Evolutionary conservation across 2,797 vertebrate species (phyloP), one percentile per base, ranked within the genome.

Genomic region (Sebastiscus tertius): DNA sequence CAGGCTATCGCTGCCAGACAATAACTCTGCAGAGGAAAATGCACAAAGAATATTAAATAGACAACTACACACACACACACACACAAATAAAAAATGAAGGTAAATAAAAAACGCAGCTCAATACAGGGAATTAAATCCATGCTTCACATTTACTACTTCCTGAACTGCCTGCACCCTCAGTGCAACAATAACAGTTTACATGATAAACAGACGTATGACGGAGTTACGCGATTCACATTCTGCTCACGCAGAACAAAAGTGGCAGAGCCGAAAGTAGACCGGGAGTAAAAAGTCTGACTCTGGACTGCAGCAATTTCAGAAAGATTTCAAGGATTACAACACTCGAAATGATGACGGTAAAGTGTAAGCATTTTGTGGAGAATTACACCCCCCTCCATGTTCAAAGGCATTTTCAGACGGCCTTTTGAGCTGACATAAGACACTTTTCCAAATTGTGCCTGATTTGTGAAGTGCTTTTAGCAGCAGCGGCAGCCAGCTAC

Each of bases 21-120:
- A 24, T 26, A 66, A 12, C 76, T 69, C 72, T 70, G 71, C 62
- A 60, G 55, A 60, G 67, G 36, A n/a, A 29, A 29, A 73, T n/a
- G 33, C 66, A 62, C 16, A 29, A 62, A 79, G 87, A 90, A 89
- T 91, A 88, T 79, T 60, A 74, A 90, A 60, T 2, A 63, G 81
- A 79, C 14, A 63, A 6, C 31, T n/a, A 70, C 54, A 82, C 20
- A 36, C 59, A 72, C 24, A 72, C 24, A 24, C 59, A 54, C 4
- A 24, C 59, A 72, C 5, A 24, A 31, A 76, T 71, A 6, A 31
- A 71, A 27, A 64, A 61, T 24, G 2, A 18, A 55, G 39, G 34
- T 26, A 61, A 67, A 71, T 22, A 26, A 60, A 58, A 73, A 73
- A 39, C 16, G 11, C 55, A 18, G 36, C 56, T 73, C 55, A 33